Evolutionary conservation across 2,113 vertebrate genomes (phyloP).

Genomic region (Regulus satrapa): DNA sequence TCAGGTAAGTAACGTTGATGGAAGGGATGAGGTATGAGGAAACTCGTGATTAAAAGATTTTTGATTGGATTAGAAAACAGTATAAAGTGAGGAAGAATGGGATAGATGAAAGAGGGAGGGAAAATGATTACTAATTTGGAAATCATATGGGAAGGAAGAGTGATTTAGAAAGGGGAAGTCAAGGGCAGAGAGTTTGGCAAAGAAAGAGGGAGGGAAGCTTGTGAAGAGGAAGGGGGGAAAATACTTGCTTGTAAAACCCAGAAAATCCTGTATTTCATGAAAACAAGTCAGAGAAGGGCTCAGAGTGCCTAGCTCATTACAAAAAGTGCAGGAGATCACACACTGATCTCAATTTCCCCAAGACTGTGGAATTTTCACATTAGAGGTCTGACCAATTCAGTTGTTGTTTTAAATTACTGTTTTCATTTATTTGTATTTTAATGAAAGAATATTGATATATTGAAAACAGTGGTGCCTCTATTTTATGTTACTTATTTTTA

Average conservation of each 20-base stretch:
- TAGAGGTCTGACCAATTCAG: neutral
- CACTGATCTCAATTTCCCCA: neutral
- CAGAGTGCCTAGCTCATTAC: neutral
- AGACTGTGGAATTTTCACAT: neutral
- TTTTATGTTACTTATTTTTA: neutral
- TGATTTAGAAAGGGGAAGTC: neutral
- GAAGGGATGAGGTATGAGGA: neutral
- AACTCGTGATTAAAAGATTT: neutral
- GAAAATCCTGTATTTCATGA: neutral
- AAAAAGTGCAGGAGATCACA: neutral
- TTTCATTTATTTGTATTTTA: neutral
- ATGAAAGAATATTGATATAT: neutral
- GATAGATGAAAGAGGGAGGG: neutral
- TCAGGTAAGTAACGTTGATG: neutral
- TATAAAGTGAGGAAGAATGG: neutral
- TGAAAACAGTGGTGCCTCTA: neutral
- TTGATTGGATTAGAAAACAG: neutral
- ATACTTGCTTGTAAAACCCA: neutral
- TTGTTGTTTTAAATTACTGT: neutral
- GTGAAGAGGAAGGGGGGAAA: neutral
- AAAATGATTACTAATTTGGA: neutral
- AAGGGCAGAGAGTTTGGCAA: neutral
- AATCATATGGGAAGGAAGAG: neutral
- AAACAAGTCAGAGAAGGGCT: neutral
- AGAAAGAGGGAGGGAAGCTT: neutral